These are phyloP conservation scores for Ianthella basta DNA, from an alignment of 37 sponge, comb jelly and placozoan species.

Conservation along the genomic window DNA sequence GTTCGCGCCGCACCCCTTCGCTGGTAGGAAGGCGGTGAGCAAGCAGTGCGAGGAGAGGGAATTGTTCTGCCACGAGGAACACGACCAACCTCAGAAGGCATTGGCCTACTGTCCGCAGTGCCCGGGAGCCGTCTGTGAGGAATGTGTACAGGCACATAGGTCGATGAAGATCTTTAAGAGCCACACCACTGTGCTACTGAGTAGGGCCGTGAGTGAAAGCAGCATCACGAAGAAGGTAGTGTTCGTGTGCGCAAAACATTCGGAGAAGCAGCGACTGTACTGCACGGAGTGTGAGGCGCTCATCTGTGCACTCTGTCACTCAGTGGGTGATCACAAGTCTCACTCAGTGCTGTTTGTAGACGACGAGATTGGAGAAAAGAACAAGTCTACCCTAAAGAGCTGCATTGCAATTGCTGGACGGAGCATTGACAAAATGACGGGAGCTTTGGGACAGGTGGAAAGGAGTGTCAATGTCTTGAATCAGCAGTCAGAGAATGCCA, in stretches of 20 bases:
- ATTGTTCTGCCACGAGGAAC: not conserved
- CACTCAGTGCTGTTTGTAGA: not conserved
- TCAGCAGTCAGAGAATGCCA: not conserved
- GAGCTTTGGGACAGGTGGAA: not conserved
- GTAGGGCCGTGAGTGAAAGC: not conserved
- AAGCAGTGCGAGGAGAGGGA: not conserved
- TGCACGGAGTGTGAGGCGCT: not conserved
- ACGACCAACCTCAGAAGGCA: not conserved
- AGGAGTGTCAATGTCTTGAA: not conserved
- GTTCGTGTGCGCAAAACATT: not conserved
- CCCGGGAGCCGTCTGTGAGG: slow-evolving; percentile 1
- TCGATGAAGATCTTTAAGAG: not conserved
- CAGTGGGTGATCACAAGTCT: not conserved
- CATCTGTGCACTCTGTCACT: not conserved
- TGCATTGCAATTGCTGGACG: not conserved
- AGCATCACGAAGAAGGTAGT: too few relatives aligned
- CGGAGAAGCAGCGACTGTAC: not conserved
- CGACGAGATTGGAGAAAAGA: not conserved
- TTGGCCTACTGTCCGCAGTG: not conserved
- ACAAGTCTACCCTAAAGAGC: not conserved
- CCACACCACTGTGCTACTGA: not conserved
- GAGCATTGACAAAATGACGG: not conserved
- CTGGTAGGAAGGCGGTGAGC: not conserved
- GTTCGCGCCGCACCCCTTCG: slow-evolving; percentile 2
- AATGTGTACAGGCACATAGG: not conserved